A percentile compares a stretch with the other conserved stretches of the same genome.
Conservation (phyloP, 2,888 invertebrate genomes). For the Dendrolimus houi region DNA sequence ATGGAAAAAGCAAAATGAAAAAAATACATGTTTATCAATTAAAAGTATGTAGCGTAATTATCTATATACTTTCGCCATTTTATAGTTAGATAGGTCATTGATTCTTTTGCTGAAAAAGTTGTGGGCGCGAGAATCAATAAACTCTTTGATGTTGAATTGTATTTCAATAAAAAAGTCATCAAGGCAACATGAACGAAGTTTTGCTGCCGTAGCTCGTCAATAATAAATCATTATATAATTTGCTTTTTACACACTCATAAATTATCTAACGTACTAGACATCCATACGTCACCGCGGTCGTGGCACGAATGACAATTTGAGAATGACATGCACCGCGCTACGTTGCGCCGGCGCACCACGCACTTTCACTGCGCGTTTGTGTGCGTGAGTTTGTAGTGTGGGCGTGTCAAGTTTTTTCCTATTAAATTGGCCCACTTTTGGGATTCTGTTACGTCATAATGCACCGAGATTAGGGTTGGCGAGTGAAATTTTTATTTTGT, state of each 20-base stretch:
- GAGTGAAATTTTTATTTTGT: no score
- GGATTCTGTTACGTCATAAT: conserved; percentile 56
- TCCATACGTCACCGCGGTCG: conserved; percentile 24
- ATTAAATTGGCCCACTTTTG: conserved; percentile 66
- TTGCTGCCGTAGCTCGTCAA: not conserved
- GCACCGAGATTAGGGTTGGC: no score
- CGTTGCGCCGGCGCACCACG: conserved; percentile 25
- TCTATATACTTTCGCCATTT: no score
- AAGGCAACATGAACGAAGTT: not conserved
- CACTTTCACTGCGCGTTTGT: conserved; percentile 56
- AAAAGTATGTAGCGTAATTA: no score
- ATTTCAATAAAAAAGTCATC: no score
- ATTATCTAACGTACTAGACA: conserved; percentile 10
- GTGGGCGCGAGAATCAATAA: no score
- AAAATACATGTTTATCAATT: no score
- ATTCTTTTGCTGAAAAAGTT: no score
- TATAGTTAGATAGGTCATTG: no score
- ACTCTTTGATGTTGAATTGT: no score
- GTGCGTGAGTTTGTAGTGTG: conserved; percentile 22
- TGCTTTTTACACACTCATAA: not conserved
- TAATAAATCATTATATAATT: not conserved
- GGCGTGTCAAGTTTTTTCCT: conserved; percentile 51
- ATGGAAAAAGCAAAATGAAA: no score
- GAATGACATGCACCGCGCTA: conserved; percentile 8
- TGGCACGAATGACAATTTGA: conserved; percentile 31